phyloP scores from a whole-genome alignment of 2,888 invertebrate genomes.

The Elegia similella region DNA sequence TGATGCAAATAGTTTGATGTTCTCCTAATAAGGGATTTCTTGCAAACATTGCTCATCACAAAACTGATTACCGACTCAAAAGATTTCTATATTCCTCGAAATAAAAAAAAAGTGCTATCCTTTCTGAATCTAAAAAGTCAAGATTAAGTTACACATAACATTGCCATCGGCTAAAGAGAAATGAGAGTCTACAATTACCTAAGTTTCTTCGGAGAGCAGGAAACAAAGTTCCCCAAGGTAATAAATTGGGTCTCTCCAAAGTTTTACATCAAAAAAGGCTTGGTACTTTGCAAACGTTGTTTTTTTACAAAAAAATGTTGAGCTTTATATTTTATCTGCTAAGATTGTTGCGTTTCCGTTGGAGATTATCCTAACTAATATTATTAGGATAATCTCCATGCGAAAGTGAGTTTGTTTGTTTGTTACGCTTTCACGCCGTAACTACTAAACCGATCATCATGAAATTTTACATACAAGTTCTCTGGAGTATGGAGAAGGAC shows the following conservation, averaged over 20 bases:
- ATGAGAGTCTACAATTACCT: constrained; percentile 31
- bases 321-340: constrained; percentile 15
- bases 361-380: no score
- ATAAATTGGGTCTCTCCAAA: constrained; percentile 52
- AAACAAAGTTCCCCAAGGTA: constrained; percentile 49
- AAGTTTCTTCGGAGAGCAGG: constrained; percentile 35
- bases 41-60: no score
- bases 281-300: constrained; percentile 25
- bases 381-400: no score
- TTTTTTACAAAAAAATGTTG: constrained; percentile 17
- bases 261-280: constrained; percentile 41
- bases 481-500: no score
- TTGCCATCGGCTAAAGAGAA: constrained; percentile 20
- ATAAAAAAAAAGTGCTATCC: not conserved
- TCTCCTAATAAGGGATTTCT: no score
- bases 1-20: no score
- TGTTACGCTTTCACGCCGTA: no score
- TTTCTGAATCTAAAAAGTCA: constrained; percentile 1
- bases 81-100: no score
- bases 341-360: constrained; percentile 3
- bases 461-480: no score
- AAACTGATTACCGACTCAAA: no score
- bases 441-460: no score
- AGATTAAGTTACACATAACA: constrained; percentile 19
- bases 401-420: no score